Evolutionary conservation across 2,113 vertebrate species (phyloP).

Genomic region (Catharus minimus): DNA sequence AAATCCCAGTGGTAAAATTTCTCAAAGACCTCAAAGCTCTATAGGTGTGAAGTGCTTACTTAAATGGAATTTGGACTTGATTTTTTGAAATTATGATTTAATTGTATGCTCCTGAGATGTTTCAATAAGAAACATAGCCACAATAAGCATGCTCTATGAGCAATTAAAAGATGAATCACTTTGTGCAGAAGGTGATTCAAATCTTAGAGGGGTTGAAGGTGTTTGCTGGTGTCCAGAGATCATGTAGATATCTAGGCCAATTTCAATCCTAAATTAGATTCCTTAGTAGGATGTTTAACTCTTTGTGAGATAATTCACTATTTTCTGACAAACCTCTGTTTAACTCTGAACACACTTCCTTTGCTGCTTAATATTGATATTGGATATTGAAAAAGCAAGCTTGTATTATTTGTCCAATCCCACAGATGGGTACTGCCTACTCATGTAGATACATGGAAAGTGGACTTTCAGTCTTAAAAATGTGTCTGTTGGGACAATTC

Average conservation of each 20-base stretch:
- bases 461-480: background rate
- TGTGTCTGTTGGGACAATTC: background rate
- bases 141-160: background rate
- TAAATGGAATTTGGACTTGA: background rate
- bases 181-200: background rate
- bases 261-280: background rate
- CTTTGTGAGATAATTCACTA: background rate
- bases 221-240: background rate
- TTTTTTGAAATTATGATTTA: background rate
- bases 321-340: background rate
- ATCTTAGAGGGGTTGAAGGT: background rate
- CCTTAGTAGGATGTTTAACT: background rate
- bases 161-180: background rate
- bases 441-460: background rate
- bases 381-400: background rate
- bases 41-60: background rate
- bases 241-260: rapidly evolving
- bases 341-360: background rate
- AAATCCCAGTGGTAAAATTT: background rate
- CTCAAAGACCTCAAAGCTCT: background rate
- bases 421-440: background rate
- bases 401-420: background rate
- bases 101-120: background rate
- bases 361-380: background rate
- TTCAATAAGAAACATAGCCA: background rate